Percentiles rank a stretch among this genome's conserved stretches.
Conservation (phyloP, 1,140 invertebrate species). For the Amyelois transitella region DNA sequence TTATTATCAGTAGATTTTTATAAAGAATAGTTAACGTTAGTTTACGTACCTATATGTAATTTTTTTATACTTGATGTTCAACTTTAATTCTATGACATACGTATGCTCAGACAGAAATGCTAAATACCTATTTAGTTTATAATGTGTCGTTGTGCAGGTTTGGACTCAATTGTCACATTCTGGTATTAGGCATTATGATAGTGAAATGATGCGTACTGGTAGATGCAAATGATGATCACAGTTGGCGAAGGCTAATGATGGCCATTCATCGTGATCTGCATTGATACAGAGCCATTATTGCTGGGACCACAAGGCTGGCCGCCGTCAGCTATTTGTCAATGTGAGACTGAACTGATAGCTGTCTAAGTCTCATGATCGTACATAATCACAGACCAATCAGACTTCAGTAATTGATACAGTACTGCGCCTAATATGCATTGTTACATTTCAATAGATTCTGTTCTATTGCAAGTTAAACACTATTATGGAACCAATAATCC, state of each 20-base stretch:
- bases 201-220: conserved; percentile 8
- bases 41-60: no score
- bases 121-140: no score
- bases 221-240: conserved; percentile 43
- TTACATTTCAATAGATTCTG: neutral
- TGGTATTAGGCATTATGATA: conserved; percentile 8
- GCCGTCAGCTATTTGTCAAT: conserved; percentile 40
- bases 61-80: no score
- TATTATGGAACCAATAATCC: neutral
- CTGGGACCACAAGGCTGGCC: conserved; percentile 37
- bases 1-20: no score
- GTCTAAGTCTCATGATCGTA: conserved; percentile 28
- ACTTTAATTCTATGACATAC: no score
- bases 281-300: conserved; percentile 57
- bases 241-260: conserved; percentile 45
- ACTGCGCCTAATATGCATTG: neutral
- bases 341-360: conserved; percentile 33
- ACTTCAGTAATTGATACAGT: conserved; percentile 12
- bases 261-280: conserved; percentile 61
- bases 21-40: no score
- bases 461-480: neutral
- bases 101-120: no score
- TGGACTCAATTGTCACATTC: neutral
- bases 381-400: conserved; percentile 24
- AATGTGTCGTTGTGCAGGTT: neutral